Percentiles rank a stretch among this genome's conserved stretches.
These are phyloP conservation scores for Cremastinae sp. DNA, from an alignment of 2,888 invertebrate genomes.

Conservation along the genomic window DNA sequence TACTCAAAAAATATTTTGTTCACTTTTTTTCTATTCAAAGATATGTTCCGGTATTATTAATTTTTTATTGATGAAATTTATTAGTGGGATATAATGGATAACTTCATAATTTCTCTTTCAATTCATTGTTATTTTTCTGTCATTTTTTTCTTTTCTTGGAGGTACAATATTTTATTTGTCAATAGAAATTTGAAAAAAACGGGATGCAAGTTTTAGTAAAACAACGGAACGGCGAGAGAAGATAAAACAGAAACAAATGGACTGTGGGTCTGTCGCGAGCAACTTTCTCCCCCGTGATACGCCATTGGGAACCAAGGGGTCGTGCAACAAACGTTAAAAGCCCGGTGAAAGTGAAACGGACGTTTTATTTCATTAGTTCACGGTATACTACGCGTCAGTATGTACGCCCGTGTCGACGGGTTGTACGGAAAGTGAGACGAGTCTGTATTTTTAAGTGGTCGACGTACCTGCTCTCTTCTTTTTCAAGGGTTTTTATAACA, in stretches of 20 bases:
- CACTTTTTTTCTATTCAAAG: too few species aligned
- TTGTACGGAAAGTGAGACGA: background rate
- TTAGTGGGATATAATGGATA: too few species aligned
- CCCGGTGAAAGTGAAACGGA: conserved; percentile 53
- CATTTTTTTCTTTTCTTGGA: too few species aligned
- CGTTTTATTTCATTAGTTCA: conserved; percentile 65
- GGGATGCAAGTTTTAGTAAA: conserved; percentile 42
- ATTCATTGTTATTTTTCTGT: too few species aligned
- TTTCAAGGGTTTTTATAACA: conserved; percentile 1
- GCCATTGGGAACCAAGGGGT: conserved; percentile 44
- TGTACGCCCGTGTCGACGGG: conserved; percentile 5
- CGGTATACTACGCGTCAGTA: conserved; percentile 18
- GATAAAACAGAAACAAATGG: conserved; percentile 58
- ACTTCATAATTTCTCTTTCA: too few species aligned
- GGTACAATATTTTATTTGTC: background rate
- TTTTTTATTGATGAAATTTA: too few species aligned
- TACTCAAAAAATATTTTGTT: too few species aligned
- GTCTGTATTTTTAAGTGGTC: conserved; percentile 41
- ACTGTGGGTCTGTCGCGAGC: conserved; percentile 52
- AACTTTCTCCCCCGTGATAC: conserved; percentile 26
- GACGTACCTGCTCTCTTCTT: conserved; percentile 16
- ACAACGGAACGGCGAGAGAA: conserved; percentile 63
- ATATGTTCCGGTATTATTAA: too few species aligned
- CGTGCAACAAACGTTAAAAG: conserved; percentile 61
- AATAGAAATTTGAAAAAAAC: conserved; percentile 50